Base-by-base conservation (phyloP, 2,888 invertebrate species). In the Tinea semifulvella region DNA sequence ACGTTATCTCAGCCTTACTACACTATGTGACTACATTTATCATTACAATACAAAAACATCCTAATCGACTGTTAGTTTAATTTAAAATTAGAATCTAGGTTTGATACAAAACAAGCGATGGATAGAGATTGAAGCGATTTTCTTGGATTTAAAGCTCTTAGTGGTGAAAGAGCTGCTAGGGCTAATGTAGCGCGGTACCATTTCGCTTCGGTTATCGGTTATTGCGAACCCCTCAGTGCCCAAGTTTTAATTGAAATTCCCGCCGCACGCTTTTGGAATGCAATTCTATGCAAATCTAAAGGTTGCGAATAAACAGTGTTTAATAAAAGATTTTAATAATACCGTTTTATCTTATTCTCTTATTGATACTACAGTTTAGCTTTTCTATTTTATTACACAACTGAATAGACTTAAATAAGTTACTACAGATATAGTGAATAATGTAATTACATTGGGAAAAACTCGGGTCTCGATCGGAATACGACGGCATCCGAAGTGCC, bases 191-290 rank as follows among this genome's bases (percentile, higher is more conserved):
- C 40, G 40, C 22, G 22, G 20, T 40, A 19, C 40, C 40, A 22
- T 40, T 40, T 40, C 40, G 40, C 40, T 40, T 40, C 13, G 40
- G 40, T 40, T 40, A 40, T 40, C 40, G 40, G 40, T 40, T 40
- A 40, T 40, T 40, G 40, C 40, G 40, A 20, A 40, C 22, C 40
- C 14, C 22, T 40, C 40, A 40, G 22, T 40, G 40, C 22, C 22
- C 40, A 40, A 40, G 40, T 40, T 40, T 40, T 40, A 40, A 40
- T 40, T 40, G 40, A 40, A 40, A 40, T 40, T 40, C 40, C 17
- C 40, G 40, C 22, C 22, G 40, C 22, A 40, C 40, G 40, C 40
- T 40, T 40, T 20, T 22, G 40, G 11, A 40, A 40, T 40, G 40
- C 40, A 40, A 40, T 40, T 22, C 40, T 40, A 40, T 40, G 40